Base-by-base conservation (phyloP, 2,797 vertebrate species). In the Rallus crepitans region DNA sequence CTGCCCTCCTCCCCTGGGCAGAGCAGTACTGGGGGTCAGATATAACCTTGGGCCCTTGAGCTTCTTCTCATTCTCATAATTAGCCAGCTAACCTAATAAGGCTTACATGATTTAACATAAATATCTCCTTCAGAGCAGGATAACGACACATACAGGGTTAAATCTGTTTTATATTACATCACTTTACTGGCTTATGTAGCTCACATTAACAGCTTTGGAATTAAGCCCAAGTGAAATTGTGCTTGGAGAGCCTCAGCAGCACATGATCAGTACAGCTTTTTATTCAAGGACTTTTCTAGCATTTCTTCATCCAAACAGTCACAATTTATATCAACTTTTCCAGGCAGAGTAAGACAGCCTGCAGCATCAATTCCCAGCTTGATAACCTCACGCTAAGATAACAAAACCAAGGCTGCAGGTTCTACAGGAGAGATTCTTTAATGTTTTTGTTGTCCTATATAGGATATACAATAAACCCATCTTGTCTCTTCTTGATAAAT, bases 201-300 rank as follows among this genome's bases (percentile, higher is more conserved):
- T 95, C 94, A 90, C 86, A 95, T 92, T 92, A 95, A 95, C 91
- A 95, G 61, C 12, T 89, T 15, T 95, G 96, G 95, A 97, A 92
- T 61, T 48, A 87, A 92, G 96, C 96, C 94, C 91, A 92, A 95
- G 93, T 0, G 93, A 95, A 96, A 96, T 92, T 97, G 96, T 90
- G 92, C 88, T 96, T 92, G 94, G 94, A 96, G 91, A 95, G 57
- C 65, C 88, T 93, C 86, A 52, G 95, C 86, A 89, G 91, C 91
- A 95, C 93, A 56, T 69, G 82, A 95, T 91, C 89, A 71, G 84
- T 8, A 72, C 60, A 64, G 80, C 7, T 2, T 87, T 91, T 96
- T 77, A 92, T 50, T 84, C 71, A 87, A 84, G 83, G 91, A 95
- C 88, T 95, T 86, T 89, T 92, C 90, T 30, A 95, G 83, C 86